Evolutionary conservation across 64 coral and sea anemone species (phyloP), one percentile per base, ranked within the genome.

Genomic region (Trachythela sp.): DNA sequence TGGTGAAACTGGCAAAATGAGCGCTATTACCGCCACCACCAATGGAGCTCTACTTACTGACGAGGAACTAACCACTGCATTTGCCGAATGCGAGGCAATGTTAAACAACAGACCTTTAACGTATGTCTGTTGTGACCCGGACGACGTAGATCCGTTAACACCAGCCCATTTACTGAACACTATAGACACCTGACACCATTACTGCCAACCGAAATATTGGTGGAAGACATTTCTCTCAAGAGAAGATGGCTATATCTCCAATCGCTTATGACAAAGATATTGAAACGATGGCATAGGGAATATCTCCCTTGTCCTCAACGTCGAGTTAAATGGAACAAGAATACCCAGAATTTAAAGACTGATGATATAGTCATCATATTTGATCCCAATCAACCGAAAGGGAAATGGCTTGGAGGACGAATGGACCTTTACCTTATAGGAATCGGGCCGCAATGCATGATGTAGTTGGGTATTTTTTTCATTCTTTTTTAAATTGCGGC

Each of bases 41-140:
- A 86, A 86, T 33, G 88, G 88, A 48, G 75, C 86, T n/a, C 59
- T 58, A 15, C 52, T 90, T 6, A 83, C 36, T 20, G 77, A 92
- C 48, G 89, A 94, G 9, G 86, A 91, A 27, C 84, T 94, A 0
- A 18, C 72, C 11, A 88, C 93, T 54, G 89, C 84, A 0, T 41
- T 85, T 20, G 84, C 85, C 1, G 85, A 88, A 31, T 30, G 36
- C 37, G 89, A 91, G 24, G 59, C 18, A 0, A n/a, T 94, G 26
- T 75, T 94, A 77, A 94, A 94, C 34, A 90, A 68, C 14, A 32
- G 85, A 37, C 67, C 91, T 20, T n/a, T 58, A 13, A 58, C 42
- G 0, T 92, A 92, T 84, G 85, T 70, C 15, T 50, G 72, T 27
- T 3, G 52, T 20, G 89, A 86, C 36, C 39, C 88, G 0, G 83